Evolutionary conservation across 2,888 invertebrate species (phyloP).

Genomic region (Coremacera marginata): DNA sequence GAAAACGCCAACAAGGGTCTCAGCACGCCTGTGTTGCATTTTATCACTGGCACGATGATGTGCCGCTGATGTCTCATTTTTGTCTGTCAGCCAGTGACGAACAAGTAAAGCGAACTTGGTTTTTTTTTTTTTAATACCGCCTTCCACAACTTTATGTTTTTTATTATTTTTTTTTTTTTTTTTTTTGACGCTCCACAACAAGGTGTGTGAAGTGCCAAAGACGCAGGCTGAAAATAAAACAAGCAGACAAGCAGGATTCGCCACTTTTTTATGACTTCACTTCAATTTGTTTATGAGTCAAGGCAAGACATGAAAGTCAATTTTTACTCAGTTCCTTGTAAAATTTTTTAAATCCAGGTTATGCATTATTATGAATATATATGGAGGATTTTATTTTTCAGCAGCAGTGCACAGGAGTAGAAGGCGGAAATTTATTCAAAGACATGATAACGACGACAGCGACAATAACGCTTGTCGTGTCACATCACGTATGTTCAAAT

Average conservation of each 20-base stretch:
- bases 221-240: neutral
- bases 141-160: neutral
- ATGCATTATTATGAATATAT: neutral
- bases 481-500: constrained; percentile 13
- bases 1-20: neutral
- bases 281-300: constrained; percentile 48
- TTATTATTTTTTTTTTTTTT: neutral
- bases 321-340: neutral
- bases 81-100: constrained; percentile 9
- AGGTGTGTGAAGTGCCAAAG: neutral
- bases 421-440: constrained; percentile 12
- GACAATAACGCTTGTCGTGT: neutral
- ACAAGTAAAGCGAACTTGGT: neutral
- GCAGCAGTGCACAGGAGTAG: neutral
- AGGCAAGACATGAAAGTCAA: constrained; percentile 29
- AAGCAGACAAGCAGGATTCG: neutral
- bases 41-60: neutral
- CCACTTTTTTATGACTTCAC: constrained; percentile 46
- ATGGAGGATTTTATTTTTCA: neutral
- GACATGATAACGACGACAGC: neutral
- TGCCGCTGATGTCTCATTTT: neutral
- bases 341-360: neutral
- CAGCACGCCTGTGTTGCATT: neutral
- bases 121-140: neutral
- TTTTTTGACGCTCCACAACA: neutral